Evolutionary conservation across 2,888 invertebrate species (phyloP), one percentile per base, ranked within the genome.

Genomic region (Ormia ochracea): DNA sequence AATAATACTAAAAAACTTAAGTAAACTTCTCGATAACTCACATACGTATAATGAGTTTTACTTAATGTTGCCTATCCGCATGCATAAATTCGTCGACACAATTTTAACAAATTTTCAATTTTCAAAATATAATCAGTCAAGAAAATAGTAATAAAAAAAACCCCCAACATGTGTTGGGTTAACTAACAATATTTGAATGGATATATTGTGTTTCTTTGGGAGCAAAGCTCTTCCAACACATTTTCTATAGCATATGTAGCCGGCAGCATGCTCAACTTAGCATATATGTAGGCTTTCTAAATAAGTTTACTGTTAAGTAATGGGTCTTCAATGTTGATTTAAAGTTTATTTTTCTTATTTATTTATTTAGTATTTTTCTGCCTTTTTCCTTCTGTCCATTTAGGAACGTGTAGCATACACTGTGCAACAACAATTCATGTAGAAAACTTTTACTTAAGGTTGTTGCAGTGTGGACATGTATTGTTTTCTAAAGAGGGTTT

Each of bases 391-490:
- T 58, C 66, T 66, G 58, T 31, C 58, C 50, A 65, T 65, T 56
- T 28, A 56, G 41, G 36, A 56, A 66, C 14, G 72, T 59, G 36
- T 31, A 41, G 38, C 56, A 43, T 43, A 54, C 54, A 14, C n/a
- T 59, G 54, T 78, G 56, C 69, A 61, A 78, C 68, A 78, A 73
- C 68, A 78, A 61, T 73, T 61, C 78, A 68, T 78, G 66, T 73
- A 63, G 61, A 79, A 75, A 79, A 79, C 63, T 69, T 78, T 58
- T 50, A 43, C 50, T 21, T 56, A 19, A 14, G 41, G 17, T 63
- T 19, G 6, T 28, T 56, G 3, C 54, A 28, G n/a, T 41, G 6
- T 41, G 7, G 14, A 17, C 52, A n/a, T 33, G 38, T n/a, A 21
- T 41, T 61, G 23, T 45, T 38, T 41, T 70, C 36, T 14, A 6